A percentile compares a stretch with the other conserved stretches of the same genome.
These are phyloP conservation scores for Parnassius orleans DNA, from an alignment of 2,888 invertebrate species.

Conservation along the genomic window DNA sequence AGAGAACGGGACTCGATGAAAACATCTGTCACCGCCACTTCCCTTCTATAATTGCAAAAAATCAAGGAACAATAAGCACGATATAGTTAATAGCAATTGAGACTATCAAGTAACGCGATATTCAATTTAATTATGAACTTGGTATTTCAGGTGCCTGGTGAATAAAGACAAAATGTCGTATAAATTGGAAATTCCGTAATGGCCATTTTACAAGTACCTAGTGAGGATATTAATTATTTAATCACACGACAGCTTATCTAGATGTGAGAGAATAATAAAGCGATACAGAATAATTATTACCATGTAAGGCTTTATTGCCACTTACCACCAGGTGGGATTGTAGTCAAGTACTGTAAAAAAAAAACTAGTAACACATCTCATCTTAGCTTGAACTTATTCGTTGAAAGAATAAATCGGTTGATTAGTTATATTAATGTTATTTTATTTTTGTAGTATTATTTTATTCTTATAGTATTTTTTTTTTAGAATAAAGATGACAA, in stretches of 20 bases:
- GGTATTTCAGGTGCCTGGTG: slow-evolving; percentile 14
- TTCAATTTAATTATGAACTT: slow-evolving; percentile 18
- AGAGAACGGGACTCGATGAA: slow-evolving; percentile 7
- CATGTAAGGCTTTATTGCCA: no score
- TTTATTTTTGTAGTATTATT: no score
- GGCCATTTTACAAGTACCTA: background rate
- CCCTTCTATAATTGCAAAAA: slow-evolving; percentile 26
- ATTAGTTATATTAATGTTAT: no score
- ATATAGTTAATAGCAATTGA: slow-evolving; percentile 23
- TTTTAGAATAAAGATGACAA: no score
- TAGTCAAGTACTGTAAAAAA: no score
- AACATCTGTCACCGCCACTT: slow-evolving; percentile 24
- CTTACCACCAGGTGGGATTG: no score
- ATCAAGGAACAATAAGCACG: slow-evolving; percentile 14
- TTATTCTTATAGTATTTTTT: no score
- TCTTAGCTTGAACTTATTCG: no score
- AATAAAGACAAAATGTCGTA: slow-evolving; percentile 20
- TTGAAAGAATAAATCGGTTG: no score
- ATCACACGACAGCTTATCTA: slow-evolving; percentile 6
- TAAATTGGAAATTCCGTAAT: slow-evolving; percentile 14
- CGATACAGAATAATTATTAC: no score
- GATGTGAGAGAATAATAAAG: background rate
- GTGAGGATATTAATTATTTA: slow-evolving; percentile 16
- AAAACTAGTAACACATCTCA: no score
- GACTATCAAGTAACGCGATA: slow-evolving; percentile 14